Percentiles rank a stretch among this genome's conserved stretches.
phyloP scores from a whole-genome alignment of 2,797 vertebrate species.

The Otolemur crassicaudatus region DNA sequence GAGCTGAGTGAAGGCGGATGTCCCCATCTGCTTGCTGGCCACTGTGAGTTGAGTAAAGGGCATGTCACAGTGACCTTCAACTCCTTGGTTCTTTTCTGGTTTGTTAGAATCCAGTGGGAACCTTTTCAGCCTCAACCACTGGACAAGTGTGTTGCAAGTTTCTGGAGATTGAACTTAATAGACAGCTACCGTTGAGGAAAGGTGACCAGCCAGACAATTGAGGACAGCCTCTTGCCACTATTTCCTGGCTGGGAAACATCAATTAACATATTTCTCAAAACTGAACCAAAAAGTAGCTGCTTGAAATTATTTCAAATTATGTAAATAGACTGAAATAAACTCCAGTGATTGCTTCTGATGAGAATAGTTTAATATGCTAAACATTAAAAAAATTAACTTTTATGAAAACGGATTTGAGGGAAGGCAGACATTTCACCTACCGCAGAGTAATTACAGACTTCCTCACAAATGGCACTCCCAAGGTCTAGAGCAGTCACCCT shows the following conservation, averaged over 20 bases:
- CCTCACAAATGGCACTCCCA: not conserved
- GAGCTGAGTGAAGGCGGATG: too few relatives aligned
- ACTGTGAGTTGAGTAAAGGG: too few relatives aligned
- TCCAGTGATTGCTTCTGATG: slow-evolving; percentile 55
- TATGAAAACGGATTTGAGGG: slow-evolving; percentile 7
- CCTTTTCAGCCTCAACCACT: too few relatives aligned
- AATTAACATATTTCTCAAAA: slow-evolving; percentile 63
- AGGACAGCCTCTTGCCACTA: not conserved
- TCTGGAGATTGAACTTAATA: not conserved
- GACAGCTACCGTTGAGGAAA: not conserved
- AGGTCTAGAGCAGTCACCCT: not conserved
- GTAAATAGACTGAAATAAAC: slow-evolving; percentile 46
- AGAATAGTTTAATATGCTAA: slow-evolving; percentile 27
- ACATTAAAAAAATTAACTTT: slow-evolving; percentile 34
- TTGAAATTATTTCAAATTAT: slow-evolving; percentile 66
- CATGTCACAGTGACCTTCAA: too few relatives aligned
- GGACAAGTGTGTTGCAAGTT: not conserved
- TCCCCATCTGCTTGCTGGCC: too few relatives aligned
- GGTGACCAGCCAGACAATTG: not conserved
- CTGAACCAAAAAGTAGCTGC: not conserved
- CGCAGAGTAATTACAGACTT: not conserved
- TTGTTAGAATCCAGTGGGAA: too few relatives aligned
- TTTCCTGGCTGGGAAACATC: slow-evolving; percentile 36
- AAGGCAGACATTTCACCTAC: not conserved
- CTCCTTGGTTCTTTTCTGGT: too few relatives aligned